Evolutionary conservation across 1,140 invertebrate species (phyloP), one percentile per base, ranked within the genome.

Genomic region (Platyscapa corneri): DNA sequence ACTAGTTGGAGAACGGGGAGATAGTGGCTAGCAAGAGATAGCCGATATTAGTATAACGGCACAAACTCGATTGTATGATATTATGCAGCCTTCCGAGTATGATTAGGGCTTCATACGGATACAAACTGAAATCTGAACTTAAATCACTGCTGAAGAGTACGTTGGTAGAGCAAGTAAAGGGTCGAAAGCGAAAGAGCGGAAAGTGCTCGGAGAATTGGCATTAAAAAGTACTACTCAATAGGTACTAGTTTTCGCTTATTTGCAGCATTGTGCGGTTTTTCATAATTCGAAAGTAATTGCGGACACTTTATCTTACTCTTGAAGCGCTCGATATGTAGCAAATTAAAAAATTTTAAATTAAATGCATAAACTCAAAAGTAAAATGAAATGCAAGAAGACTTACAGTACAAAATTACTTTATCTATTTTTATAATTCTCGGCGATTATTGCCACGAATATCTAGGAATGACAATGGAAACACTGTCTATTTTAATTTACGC

Each of bases 1-100:
- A 70, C 5, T 12, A 12, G 12, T 12, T 46, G 6, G 42, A 46
- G 12, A 12, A 46, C 6, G 64, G 34, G 64, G 82, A 82, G 80
- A 85, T 78, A 89, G 20, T 16, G 89, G 46, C 70, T 91, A 89
- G 90, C 89, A 91, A 92, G 91, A 91, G 91, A 92, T 93, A 92
- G 91, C 90, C 91, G 90, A 91, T 93, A 93, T 93, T 91, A 89
- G 89, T 91, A 93, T 90, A 92, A 91, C 90, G 86, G 90, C 88
- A 89, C 89, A 92, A 90, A 92, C 90, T 92, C 89, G 90, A 92
- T 93, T 92, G 91, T 90, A 89, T 60, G 90, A 92, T 92, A 91
- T 92, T 93, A 93, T 92, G 91, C 91, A 90, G 88, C 88, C 88
- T 88, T 88, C 87, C 85, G 87, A 90, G 89, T 90, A 87, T 91